These are phyloP conservation scores for Pavo muticus DNA, from an alignment of 2,113 vertebrate genomes.

Conservation along the genomic window DNA sequence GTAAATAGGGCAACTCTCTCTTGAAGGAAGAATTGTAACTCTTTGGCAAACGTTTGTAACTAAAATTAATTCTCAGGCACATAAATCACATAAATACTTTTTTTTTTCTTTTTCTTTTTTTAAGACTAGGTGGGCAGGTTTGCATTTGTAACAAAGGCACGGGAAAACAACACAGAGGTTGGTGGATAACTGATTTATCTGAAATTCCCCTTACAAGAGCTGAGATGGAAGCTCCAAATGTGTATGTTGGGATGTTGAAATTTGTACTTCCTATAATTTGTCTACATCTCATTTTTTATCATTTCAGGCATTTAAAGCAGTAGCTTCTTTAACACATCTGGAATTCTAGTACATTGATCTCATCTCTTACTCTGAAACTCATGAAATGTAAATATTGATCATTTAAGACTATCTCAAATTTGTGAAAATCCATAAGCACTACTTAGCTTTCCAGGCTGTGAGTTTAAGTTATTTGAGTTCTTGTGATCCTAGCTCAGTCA, in stretches of 20 bases:
- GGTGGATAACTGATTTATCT: rapidly evolving
- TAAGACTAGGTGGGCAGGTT: rapidly evolving
- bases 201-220: not conserved
- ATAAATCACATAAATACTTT: not conserved
- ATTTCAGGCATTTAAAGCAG: not conserved
- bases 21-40: not conserved
- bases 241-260: not conserved
- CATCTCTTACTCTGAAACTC: not conserved
- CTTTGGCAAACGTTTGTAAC: rapidly evolving
- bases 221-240: not conserved
- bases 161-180: not conserved
- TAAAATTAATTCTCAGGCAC: not conserved
- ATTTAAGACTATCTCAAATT: not conserved
- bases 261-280: not conserved
- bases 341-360: not conserved
- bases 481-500: not conserved
- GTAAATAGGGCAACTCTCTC: not conserved
- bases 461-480: not conserved
- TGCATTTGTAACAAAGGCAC: rapidly evolving
- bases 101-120: not conserved
- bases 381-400: not conserved
- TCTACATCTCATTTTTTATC: not conserved
- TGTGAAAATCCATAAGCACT: not conserved
- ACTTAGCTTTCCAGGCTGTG: not conserved
- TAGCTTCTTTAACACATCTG: not conserved